Conservation (phyloP, 2,888 invertebrate species). For the Coremacera marginata region DNA sequence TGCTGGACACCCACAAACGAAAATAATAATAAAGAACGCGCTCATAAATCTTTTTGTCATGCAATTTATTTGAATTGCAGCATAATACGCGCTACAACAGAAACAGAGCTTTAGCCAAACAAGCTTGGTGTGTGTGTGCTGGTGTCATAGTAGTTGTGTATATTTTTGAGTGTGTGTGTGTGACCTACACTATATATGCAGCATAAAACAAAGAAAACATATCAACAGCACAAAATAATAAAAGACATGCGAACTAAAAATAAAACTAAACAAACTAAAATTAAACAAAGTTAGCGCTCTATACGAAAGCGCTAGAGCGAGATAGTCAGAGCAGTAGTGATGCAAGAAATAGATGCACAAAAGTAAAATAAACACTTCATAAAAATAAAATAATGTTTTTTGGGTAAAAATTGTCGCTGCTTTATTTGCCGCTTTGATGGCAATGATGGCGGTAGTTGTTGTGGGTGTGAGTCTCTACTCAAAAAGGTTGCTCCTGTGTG, state of each 20-base stretch:
- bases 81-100: conserved; percentile 7
- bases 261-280: not conserved
- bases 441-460: too few relatives aligned
- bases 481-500: not conserved
- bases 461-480: not conserved
- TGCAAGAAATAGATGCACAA: not conserved
- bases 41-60: conserved; percentile 28
- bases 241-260: not conserved
- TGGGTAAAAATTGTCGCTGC: not conserved
- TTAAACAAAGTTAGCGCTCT: not conserved
- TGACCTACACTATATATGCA: not conserved
- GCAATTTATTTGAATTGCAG: conserved; percentile 31
- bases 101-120: not conserved
- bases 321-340: not conserved
- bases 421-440: not conserved
- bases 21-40: conserved; percentile 28
- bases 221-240: not conserved
- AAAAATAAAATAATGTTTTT: conserved; percentile 19
- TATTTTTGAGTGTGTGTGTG: not conserved
- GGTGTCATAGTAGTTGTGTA: not conserved
- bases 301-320: not conserved
- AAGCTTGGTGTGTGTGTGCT: not conserved
- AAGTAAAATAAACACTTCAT: not conserved
- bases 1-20: not conserved
- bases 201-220: not conserved